Percentiles rank a stretch among this genome's conserved stretches.
phyloP scores from a whole-genome alignment of 1,140 invertebrate species.

The Pseudomyrmex concolor region DNA sequence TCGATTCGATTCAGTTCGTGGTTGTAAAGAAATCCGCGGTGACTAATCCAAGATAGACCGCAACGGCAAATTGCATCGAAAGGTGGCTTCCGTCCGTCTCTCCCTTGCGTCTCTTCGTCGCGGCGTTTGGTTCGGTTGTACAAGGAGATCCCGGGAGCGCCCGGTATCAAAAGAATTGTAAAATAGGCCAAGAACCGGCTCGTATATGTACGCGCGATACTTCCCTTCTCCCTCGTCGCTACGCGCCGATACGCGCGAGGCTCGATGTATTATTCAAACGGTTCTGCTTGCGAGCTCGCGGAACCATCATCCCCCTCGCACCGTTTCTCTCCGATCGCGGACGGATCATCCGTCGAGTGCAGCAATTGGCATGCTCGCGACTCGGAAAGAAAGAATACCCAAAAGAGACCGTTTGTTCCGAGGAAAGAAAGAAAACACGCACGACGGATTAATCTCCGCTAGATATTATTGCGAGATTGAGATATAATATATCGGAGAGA shows the following conservation, averaged over 20 bases:
- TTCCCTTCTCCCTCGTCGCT: neutral
- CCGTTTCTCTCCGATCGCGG: constrained; percentile 22
- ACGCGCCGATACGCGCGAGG: constrained; percentile 52
- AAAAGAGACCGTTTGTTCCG: neutral
- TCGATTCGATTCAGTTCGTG: too few species aligned
- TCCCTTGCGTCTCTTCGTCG: neutral
- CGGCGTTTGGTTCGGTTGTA: constrained; percentile 51
- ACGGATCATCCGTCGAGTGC: constrained; percentile 34
- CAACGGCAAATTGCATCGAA: constrained; percentile 36
- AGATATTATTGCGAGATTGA: neutral
- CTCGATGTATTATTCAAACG: constrained; percentile 65
- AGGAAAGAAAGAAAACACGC: neutral
- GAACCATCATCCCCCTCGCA: neutral
- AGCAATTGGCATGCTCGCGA: neutral
- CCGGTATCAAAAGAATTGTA: constrained; percentile 67
- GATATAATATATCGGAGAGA: neutral
- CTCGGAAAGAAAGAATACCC: neutral
- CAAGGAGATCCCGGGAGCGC: constrained; percentile 14
- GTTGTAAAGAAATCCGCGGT: constrained; percentile 25
- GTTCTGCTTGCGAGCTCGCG: constrained; percentile 24
- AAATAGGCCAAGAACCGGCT: constrained; percentile 65
- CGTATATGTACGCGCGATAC: constrained; percentile 26
- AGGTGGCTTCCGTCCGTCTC: constrained; percentile 9
- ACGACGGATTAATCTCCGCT: neutral
- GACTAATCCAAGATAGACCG: constrained; percentile 38